Evolutionary conservation across 1,140 invertebrate genomes (phyloP).

Genomic region (Lucilia cuprina): DNA sequence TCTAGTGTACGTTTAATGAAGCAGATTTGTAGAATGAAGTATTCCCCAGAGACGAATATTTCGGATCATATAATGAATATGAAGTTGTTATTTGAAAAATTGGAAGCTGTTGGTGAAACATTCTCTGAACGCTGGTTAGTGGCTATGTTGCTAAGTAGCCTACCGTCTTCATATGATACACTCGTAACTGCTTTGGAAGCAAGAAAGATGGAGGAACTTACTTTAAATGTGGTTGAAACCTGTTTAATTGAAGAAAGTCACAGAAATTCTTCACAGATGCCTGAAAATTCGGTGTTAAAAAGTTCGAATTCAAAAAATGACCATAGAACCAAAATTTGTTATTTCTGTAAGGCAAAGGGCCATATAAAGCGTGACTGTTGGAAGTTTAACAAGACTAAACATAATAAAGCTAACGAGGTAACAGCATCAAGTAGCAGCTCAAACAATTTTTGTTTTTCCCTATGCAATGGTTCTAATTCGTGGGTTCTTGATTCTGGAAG

Average conservation of each 20-base stretch:
- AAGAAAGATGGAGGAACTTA: not conserved
- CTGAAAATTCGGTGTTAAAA: too few species aligned
- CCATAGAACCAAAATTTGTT: too few species aligned
- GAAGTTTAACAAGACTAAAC: too few species aligned
- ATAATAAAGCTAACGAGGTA: too few species aligned
- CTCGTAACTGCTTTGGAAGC: not conserved
- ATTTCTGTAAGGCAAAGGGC: too few species aligned
- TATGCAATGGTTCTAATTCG: too few species aligned
- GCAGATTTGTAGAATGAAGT: not conserved
- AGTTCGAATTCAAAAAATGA: too few species aligned
- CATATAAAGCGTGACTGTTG: too few species aligned
- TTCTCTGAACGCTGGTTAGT: slow-evolving; percentile 22
- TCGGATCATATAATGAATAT: not conserved
- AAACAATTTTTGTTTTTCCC: too few species aligned
- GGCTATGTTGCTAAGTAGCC: not conserved
- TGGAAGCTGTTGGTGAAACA: slow-evolving; percentile 41
- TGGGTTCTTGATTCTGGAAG: too few species aligned
- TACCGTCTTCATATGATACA: not conserved
- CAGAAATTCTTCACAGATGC: too few species aligned
- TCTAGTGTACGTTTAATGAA: not conserved
- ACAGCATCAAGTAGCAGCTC: too few species aligned
- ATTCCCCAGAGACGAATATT: not conserved
- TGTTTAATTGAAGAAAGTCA: not conserved
- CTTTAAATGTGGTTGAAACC: not conserved
- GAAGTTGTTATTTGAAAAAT: slow-evolving; percentile 38